A percentile compares a stretch with the other conserved stretches of the same genome.
phyloP scores from a whole-genome alignment of 2,888 invertebrate genomes.

The Dynastes grantii region DNA sequence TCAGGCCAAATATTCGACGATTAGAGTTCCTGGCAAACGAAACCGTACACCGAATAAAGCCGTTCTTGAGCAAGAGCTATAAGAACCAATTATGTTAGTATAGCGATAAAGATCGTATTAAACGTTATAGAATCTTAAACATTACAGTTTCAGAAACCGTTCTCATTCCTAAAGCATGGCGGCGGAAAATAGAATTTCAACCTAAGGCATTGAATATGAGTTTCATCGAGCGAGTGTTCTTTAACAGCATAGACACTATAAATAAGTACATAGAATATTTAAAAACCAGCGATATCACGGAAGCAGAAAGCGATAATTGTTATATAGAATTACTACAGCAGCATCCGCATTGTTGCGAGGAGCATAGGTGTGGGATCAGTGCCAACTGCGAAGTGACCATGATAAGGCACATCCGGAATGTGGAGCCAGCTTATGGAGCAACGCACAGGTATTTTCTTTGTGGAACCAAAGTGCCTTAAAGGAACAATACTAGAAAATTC shows the following conservation, averaged over 20 bases:
- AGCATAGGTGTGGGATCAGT: conserved; percentile 56
- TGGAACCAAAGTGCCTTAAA: no score
- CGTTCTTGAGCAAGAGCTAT: conserved; percentile 8
- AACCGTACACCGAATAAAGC: conserved; percentile 3
- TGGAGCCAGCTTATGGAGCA: conserved; percentile 66
- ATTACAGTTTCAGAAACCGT: conserved; percentile 55
- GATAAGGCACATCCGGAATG: conserved; percentile 55
- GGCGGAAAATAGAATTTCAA: conserved; percentile 26
- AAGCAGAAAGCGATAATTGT: conserved; percentile 56
- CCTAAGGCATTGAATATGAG: conserved; percentile 2
- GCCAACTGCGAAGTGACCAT: conserved; percentile 55
- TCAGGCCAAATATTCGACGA: conserved; percentile 1
- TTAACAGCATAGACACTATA: conserved; percentile 32
- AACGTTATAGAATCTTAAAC: conserved; percentile 24
- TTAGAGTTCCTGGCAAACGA: conserved; percentile 18
- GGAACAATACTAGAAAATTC: no score
- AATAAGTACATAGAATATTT: conserved; percentile 51
- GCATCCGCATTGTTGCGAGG: conserved; percentile 26
- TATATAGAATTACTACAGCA: conserved; percentile 53
- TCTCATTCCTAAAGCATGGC: conserved; percentile 54
- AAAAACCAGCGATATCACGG: conserved; percentile 51
- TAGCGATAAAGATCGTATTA: not conserved
- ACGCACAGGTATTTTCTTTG: conserved; percentile 63
- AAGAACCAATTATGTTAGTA: conserved; percentile 47
- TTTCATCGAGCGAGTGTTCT: not conserved